phyloP scores from a whole-genome alignment of 2,888 invertebrate species.

The Laspeyria flexula region DNA sequence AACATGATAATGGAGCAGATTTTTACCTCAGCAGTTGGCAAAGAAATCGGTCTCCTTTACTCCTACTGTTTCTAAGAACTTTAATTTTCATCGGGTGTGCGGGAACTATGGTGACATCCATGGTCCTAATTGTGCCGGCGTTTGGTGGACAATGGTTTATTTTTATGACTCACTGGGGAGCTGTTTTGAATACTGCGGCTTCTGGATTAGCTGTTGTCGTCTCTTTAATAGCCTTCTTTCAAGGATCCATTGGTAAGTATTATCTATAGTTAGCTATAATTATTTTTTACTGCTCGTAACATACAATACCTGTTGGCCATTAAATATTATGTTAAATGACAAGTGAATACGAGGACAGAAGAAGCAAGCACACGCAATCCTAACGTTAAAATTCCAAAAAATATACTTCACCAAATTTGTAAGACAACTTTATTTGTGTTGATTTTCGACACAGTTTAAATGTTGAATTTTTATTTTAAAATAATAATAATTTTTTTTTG shows the following conservation, averaged over 20 bases:
- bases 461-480: no score
- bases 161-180: slow-evolving; percentile 76
- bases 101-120: slow-evolving; percentile 59
- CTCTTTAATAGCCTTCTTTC: slow-evolving; percentile 53
- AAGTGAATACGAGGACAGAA: no score
- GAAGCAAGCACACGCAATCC: no score
- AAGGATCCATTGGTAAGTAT: slow-evolving; percentile 70
- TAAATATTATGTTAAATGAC: no score
- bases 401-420: no score
- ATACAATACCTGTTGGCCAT: no score
- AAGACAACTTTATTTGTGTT: no score
- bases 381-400: no score
- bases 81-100: slow-evolving; percentile 63
- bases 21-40: slow-evolving; percentile 69
- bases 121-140: slow-evolving; percentile 42
- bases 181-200: slow-evolving; percentile 61
- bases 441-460: no score
- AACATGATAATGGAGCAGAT: slow-evolving; percentile 61
- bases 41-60: slow-evolving; percentile 57
- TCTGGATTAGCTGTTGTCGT: slow-evolving; percentile 60
- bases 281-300: not conserved
- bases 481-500: no score
- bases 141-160: slow-evolving; percentile 63
- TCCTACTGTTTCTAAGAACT: slow-evolving; percentile 58
- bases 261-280: no score